Base-by-base conservation (phyloP, 1,140 invertebrate species). In the Eumaeus atala region DNA sequence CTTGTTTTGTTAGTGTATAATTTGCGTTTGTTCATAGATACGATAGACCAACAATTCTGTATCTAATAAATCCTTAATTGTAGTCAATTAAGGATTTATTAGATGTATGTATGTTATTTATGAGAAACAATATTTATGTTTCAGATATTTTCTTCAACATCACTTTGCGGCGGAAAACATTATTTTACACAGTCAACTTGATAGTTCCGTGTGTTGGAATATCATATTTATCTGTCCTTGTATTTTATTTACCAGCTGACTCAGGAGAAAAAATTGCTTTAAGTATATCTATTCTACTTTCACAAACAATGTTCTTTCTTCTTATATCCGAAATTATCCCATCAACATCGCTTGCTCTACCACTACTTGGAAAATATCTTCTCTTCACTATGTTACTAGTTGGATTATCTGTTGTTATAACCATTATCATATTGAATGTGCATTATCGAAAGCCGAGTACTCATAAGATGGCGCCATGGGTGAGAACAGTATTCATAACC, bases 351-450 rank as follows among this genome's bases (percentile, higher is more conserved):
- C 87, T 99, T 40, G 97, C 98, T 0, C 89, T 99, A 33, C 98
- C 98, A 6, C 88, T 99, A 3, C 91, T 99, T 11, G 98, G 98
- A 28, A 99, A 99, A 87, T 99, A 99, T 87, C 91, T 99, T 0
- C 90, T 99, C 0, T 99, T 99, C 78, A 99, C 98, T 1, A 99
- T 99, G 97, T 91, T 99, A 38, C 89, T 99, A 17, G 98, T 99
- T 1, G 97, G 95, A 0, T 84, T 99, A 8, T 99, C 97, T 16
- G 98, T 99, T 38, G 92, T 98, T 12, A 95, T 99, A 61, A 99
- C 98, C 16, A 99, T 99, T 64, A 92, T 98, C 55, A 97, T 99
- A 68, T 89, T 99, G 18, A 99, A 99, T 82, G 95, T 99, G n/a
- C 98, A 99, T 80, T 99, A 99, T 78, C 94, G 98, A 1, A 98